phyloP scores from a whole-genome alignment of 2,113 vertebrate genomes.

The Ptilonorhynchus violaceus region DNA sequence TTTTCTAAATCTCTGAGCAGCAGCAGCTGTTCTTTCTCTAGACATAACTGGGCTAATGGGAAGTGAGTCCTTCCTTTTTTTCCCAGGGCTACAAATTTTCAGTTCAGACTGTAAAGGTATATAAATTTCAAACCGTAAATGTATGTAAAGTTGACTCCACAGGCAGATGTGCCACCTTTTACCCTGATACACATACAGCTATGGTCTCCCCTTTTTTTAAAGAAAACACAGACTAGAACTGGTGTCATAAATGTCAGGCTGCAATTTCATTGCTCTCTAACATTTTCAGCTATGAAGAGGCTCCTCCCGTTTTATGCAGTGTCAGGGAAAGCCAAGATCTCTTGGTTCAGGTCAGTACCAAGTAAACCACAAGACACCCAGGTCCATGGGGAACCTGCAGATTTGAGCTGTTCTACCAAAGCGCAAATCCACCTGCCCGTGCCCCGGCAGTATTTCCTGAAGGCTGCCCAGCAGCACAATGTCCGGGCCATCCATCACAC shows the following conservation, averaged over 20 bases:
- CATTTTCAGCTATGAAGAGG: background rate
- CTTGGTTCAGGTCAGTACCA: background rate
- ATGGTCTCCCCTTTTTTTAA: background rate
- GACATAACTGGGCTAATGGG: background rate
- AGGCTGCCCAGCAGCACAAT: accelerated
- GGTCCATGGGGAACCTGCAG: background rate
- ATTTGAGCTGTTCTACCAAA: background rate
- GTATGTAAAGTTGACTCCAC: background rate
- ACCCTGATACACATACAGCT: background rate
- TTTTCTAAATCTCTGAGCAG: background rate
- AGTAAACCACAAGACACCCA: background rate
- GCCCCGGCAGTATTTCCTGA: background rate
- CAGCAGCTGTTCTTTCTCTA: background rate
- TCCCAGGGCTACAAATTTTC: background rate
- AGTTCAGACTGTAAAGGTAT: background rate
- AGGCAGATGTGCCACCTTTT: background rate
- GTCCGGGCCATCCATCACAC: accelerated
- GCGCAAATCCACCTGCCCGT: accelerated
- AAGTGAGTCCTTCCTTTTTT: background rate
- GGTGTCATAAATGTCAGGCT: background rate
- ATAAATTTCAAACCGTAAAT: background rate
- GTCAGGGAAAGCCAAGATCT: background rate
- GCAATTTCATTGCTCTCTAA: background rate
- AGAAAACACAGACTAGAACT: background rate
- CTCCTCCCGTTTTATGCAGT: background rate